phyloP scores from a whole-genome alignment of 1,140 invertebrate genomes.

The Grapholita molesta region DNA sequence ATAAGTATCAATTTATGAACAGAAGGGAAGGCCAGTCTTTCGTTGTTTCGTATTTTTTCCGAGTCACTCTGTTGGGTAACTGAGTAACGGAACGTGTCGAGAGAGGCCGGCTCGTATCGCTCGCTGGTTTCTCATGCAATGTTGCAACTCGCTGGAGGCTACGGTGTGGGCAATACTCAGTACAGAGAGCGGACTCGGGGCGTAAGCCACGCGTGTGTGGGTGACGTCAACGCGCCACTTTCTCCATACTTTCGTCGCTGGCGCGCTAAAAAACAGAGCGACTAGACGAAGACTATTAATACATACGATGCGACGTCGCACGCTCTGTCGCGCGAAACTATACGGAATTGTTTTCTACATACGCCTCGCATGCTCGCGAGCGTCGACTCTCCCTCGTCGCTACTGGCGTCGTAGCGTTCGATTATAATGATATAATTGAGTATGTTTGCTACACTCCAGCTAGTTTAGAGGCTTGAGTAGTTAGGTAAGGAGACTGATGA shows the following conservation, averaged over 20 bases:
- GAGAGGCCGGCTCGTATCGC: constrained; percentile 60
- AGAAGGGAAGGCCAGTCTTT: constrained; percentile 40
- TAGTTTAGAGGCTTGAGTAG: not conserved
- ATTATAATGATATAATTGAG: not conserved
- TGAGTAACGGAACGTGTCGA: constrained; percentile 72
- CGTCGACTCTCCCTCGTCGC: constrained; percentile 26
- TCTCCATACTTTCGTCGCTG: constrained; percentile 75
- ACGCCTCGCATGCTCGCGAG: constrained; percentile 27
- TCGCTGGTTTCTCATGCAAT: constrained; percentile 58
- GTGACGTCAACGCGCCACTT: constrained; percentile 74
- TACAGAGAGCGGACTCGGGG: constrained; percentile 45
- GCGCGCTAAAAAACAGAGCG: constrained; percentile 68
- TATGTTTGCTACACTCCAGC: not conserved
- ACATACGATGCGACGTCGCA: constrained; percentile 64
- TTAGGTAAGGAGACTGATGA: not conserved
- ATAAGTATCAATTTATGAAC: constrained; percentile 45
- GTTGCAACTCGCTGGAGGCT: constrained; percentile 58
- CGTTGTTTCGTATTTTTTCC: constrained; percentile 22
- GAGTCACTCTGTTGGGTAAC: constrained; percentile 53
- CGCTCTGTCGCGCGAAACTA: constrained; percentile 56
- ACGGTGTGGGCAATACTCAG: constrained; percentile 47
- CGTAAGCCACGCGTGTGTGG: constrained; percentile 58
- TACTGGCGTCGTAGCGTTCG: not conserved
- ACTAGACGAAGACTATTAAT: constrained; percentile 65
- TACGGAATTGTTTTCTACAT: constrained; percentile 53